Evolutionary conservation across 2,888 invertebrate species (phyloP).

Genomic region (Sialis fuliginosa): DNA sequence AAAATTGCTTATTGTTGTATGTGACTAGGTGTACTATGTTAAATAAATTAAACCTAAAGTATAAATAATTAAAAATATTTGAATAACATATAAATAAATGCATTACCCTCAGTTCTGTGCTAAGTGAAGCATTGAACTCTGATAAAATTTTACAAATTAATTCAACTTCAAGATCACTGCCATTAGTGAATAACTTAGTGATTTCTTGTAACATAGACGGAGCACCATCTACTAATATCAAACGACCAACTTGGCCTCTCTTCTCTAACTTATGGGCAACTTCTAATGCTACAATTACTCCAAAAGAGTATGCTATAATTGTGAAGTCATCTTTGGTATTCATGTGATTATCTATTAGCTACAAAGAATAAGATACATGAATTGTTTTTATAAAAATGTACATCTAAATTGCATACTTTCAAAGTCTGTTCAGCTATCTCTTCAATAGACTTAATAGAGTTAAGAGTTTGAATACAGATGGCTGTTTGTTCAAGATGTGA

Average conservation of each 20-base stretch:
- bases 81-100: too few relatives aligned
- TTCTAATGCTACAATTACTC: constrained; percentile 59
- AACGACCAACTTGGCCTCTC: constrained; percentile 39
- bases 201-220: constrained; percentile 42
- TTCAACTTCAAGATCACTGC: constrained; percentile 33
- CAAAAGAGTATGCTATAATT: constrained; percentile 79
- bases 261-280: constrained; percentile 53
- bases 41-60: too few relatives aligned
- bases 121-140: too few relatives aligned
- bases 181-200: constrained; percentile 20
- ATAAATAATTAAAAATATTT: too few relatives aligned
- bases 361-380: constrained; percentile 13
- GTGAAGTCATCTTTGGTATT: constrained; percentile 41
- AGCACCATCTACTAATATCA: constrained; percentile 66
- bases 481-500: too few relatives aligned
- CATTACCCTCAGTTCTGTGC: too few relatives aligned
- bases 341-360: constrained; percentile 36
- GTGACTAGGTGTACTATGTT: too few relatives aligned
- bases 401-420: too few relatives aligned
- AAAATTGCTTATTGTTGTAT: too few relatives aligned
- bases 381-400: neutral
- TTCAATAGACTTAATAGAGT: too few relatives aligned
- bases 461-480: too few relatives aligned
- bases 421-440: too few relatives aligned
- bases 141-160: constrained; percentile 30